Percentiles rank a stretch among this genome's conserved stretches.
Conservation (phyloP, 1,140 invertebrate species). For the Macrosteles quadrilineatus region DNA sequence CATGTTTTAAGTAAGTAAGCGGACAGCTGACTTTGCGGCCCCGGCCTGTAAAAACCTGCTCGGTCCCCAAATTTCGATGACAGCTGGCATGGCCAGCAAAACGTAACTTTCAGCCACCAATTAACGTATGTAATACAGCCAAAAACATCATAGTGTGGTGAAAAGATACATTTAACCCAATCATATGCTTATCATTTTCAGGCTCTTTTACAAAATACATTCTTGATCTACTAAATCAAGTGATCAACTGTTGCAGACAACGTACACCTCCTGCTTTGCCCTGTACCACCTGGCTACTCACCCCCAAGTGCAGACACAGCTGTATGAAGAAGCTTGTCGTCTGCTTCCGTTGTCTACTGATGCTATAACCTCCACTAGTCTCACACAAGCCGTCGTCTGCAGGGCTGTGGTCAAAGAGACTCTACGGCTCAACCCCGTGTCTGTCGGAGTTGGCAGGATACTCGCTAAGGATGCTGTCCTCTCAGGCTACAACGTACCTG, state of each 20-base stretch:
- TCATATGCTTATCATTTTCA: too few relatives aligned
- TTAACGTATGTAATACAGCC: too few relatives aligned
- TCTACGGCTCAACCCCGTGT: conserved; percentile 79
- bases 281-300: conserved; percentile 80
- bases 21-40: too few relatives aligned
- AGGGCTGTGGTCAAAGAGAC: conserved; percentile 84
- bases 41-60: too few relatives aligned
- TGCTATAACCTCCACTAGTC: conserved; percentile 57
- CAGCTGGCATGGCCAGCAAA: too few relatives aligned
- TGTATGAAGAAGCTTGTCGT: conserved; percentile 64
- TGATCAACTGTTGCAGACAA: conserved; percentile 72
- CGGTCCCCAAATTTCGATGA: too few relatives aligned
- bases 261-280: conserved; percentile 75
- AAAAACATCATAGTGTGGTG: too few relatives aligned
- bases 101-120: too few relatives aligned
- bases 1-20: too few relatives aligned
- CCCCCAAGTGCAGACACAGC: conserved; percentile 67
- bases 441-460: conserved; percentile 77
- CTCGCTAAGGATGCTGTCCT: conserved; percentile 74
- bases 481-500: conserved; percentile 80
- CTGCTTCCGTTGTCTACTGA: conserved; percentile 54
- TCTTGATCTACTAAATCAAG: background rate
- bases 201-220: too few relatives aligned
- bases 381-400: conserved; percentile 67
- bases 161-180: too few relatives aligned